A percentile compares a stretch with the other conserved stretches of the same genome.
Evolutionary conservation across 2,888 invertebrate genomes (phyloP).

Genomic region (Cantharis rufa): DNA sequence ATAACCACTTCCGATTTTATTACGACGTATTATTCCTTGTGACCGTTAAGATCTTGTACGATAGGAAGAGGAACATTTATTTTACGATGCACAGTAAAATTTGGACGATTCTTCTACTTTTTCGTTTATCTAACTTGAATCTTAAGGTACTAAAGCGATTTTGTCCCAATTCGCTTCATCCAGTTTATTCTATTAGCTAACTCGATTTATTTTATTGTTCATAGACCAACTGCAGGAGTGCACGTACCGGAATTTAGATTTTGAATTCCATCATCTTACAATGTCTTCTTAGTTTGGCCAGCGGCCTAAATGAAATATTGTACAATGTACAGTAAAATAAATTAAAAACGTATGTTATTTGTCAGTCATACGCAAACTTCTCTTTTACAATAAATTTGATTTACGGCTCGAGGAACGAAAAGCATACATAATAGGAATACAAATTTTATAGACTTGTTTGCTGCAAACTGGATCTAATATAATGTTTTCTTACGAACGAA

Average conservation of each 20-base stretch:
- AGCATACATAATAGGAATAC: not conserved
- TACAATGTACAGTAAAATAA: slow-evolving; percentile 5
- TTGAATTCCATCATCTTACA: not conserved
- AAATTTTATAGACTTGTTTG: not conserved
- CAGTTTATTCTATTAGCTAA: not conserved
- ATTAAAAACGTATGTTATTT: slow-evolving; percentile 2
- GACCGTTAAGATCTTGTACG: slow-evolving; percentile 6
- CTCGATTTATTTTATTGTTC: not conserved
- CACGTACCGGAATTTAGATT: not conserved
- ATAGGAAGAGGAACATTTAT: slow-evolving; percentile 5
- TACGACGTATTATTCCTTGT: slow-evolving; percentile 1
- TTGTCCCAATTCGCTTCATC: not conserved
- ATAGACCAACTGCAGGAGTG: not conserved
- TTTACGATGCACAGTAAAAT: slow-evolving; percentile 12
- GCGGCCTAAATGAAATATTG: not conserved
- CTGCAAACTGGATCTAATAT: not conserved
- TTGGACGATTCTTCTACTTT: not conserved
- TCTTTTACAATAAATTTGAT: slow-evolving; percentile 11
- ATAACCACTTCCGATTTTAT: slow-evolving; percentile 17
- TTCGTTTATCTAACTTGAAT: not conserved
- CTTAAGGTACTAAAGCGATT: not conserved
- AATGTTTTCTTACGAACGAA: not conserved
- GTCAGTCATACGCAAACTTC: slow-evolving; percentile 13
- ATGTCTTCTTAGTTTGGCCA: not conserved
- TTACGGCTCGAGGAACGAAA: slow-evolving; percentile 8